Conservation (phyloP, 2,888 invertebrate species). For the Trissolcus brochymenae region DNA sequence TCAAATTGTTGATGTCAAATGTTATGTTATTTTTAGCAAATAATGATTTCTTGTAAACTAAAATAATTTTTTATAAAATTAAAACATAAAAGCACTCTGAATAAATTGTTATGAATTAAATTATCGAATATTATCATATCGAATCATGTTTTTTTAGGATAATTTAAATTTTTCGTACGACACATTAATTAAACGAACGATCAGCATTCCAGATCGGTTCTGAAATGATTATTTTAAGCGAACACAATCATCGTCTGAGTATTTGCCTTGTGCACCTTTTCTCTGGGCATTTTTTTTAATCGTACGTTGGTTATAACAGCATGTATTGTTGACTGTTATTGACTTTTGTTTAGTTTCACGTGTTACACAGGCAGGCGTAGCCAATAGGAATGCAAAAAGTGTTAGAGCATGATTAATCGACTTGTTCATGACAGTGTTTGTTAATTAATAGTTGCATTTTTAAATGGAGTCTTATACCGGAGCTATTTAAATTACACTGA, state of each 20-base stretch:
- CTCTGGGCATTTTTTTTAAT: constrained; percentile 9
- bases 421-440: constrained; percentile 23
- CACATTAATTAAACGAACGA: constrained; percentile 12
- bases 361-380: constrained; percentile 26
- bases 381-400: constrained; percentile 40
- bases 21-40: too few species aligned
- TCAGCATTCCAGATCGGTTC: constrained; percentile 1
- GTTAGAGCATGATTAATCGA: constrained; percentile 45
- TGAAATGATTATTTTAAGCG: constrained; percentile 13
- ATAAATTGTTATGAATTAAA: too few species aligned
- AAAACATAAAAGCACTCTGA: too few species aligned
- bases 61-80: too few species aligned
- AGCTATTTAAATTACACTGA: constrained; percentile 26
- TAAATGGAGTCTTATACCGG: constrained; percentile 16
- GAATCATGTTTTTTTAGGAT: too few species aligned
- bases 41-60: too few species aligned
- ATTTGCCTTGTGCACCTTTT: constrained; percentile 23
- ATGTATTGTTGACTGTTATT: constrained; percentile 21
- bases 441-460: constrained; percentile 45
- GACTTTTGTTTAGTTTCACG: constrained; percentile 50
- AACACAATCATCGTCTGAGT: constrained; percentile 8
- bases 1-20: too few species aligned
- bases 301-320: constrained; percentile 12
- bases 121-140: too few species aligned
- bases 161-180: background rate